phyloP scores from a whole-genome alignment of 2,113 vertebrate species.

The Rhinichthys klamathensis region DNA sequence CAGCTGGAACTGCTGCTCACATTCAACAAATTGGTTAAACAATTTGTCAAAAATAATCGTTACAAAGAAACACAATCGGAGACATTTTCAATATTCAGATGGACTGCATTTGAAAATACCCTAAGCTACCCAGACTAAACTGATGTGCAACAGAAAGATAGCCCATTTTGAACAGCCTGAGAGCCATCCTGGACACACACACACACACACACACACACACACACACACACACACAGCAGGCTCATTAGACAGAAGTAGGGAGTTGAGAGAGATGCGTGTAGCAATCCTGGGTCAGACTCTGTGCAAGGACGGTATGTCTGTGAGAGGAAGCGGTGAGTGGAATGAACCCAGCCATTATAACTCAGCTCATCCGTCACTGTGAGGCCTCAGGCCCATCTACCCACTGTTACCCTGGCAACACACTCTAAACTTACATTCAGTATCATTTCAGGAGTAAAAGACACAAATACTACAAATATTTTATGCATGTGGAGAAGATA shows the following conservation, averaged over 20 bases:
- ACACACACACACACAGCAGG: not conserved
- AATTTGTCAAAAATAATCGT: not conserved
- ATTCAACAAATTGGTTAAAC: not conserved
- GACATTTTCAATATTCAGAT: not conserved
- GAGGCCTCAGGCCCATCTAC: slow-evolving; percentile 74
- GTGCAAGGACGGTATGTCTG: slow-evolving; percentile 65
- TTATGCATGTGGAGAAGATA: not conserved
- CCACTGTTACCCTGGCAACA: slow-evolving; percentile 76
- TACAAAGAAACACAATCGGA: not conserved
- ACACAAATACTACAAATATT: not conserved
- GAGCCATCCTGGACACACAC: slow-evolving; percentile 14
- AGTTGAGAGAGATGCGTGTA: slow-evolving; percentile 58
- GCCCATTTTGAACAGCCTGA: slow-evolving; percentile 15
- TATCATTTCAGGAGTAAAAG: slow-evolving; percentile 7
- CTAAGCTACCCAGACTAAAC: not conserved
- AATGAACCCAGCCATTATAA: slow-evolving; percentile 73
- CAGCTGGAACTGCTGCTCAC: not conserved
- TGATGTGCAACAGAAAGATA: not conserved
- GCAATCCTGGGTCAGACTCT: slow-evolving; percentile 67
- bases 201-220: slow-evolving; percentile 1
- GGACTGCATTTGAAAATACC: not conserved
- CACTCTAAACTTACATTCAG: slow-evolving; percentile 71
- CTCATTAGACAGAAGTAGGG: slow-evolving; percentile 39
- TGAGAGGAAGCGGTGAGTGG: slow-evolving; percentile 53
- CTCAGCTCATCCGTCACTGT: slow-evolving; percentile 76